A percentile compares a stretch with the other conserved stretches of the same genome.
Evolutionary conservation across 2,888 invertebrate genomes (phyloP).

Genomic region (Melangyna quadrimaculata): DNA sequence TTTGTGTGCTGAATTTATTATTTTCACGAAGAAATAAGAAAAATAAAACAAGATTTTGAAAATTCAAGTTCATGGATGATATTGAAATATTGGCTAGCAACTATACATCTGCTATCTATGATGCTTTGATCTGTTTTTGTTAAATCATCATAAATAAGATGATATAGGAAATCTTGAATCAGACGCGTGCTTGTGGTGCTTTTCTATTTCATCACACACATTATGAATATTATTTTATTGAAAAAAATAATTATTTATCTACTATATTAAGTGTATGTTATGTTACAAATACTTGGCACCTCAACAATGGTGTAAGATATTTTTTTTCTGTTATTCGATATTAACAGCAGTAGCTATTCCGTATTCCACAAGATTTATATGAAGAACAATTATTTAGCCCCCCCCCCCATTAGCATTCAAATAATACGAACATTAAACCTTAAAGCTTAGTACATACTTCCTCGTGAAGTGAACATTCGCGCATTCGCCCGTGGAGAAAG

Average conservation of each 20-base stretch:
- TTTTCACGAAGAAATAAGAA: neutral
- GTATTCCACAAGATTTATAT: too few species aligned
- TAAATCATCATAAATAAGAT: neutral
- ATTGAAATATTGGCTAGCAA: slow-evolving; percentile 4
- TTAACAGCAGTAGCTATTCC: too few species aligned
- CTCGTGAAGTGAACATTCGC: too few species aligned
- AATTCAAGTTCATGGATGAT: slow-evolving; percentile 17
- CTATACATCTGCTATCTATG: neutral
- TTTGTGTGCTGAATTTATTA: neutral
- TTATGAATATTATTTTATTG: neutral
- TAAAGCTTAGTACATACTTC: too few species aligned
- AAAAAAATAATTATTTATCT: neutral
- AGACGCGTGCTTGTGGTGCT: neutral
- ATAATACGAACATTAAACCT: too few species aligned
- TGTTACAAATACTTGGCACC: neutral
- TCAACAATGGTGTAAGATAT: neutral
- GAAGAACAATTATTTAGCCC: too few species aligned
- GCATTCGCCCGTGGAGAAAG: too few species aligned
- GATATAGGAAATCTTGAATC: neutral
- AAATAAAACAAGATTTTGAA: neutral
- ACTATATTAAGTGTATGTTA: neutral
- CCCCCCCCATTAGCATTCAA: too few species aligned
- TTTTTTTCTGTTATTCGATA: neutral
- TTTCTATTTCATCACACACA: neutral
- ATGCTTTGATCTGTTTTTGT: neutral